Percentiles rank a stretch among this genome's conserved stretches.
These are phyloP conservation scores for Leucophenga montana DNA, from an alignment of 2,888 invertebrate genomes.

Conservation along the genomic window DNA sequence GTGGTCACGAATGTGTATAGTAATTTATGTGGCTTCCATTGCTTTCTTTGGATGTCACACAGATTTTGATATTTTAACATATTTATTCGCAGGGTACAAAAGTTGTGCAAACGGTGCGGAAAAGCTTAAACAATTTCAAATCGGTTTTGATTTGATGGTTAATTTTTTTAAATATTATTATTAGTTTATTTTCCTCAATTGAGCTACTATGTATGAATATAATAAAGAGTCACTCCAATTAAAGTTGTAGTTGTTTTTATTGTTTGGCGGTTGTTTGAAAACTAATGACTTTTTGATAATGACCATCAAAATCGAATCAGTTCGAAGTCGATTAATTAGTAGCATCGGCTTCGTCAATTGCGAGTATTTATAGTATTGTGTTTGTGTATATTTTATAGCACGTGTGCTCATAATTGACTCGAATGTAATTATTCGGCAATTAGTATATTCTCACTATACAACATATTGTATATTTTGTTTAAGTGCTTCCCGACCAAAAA, in stretches of 20 bases:
- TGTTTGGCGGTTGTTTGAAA: background rate
- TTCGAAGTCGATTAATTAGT: slow-evolving; percentile 65
- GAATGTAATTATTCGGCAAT: slow-evolving; percentile 60
- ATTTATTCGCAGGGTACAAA: too few species aligned
- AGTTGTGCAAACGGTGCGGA: too few species aligned
- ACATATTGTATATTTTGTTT: background rate
- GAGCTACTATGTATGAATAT: background rate
- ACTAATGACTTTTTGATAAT: slow-evolving; percentile 64
- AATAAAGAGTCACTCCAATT: background rate
- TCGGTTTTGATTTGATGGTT: too few species aligned
- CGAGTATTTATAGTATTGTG: background rate
- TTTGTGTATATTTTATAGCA: slow-evolving; percentile 42
- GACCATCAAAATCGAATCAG: slow-evolving; percentile 64
- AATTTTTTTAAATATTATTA: too few species aligned
- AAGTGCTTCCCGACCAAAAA: background rate
- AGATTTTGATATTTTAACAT: too few species aligned
- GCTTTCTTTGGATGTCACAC: too few species aligned
- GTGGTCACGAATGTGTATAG: too few species aligned
- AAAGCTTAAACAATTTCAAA: too few species aligned
- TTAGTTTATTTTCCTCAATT: too few species aligned
- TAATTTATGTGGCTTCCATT: too few species aligned
- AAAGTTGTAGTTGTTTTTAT: background rate
- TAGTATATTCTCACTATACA: slow-evolving; percentile 45
- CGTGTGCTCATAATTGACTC: slow-evolving; percentile 51
- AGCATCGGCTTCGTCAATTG: slow-evolving; percentile 28